phyloP scores from a whole-genome alignment of 2,113 vertebrate species.

The Regulus satrapa region DNA sequence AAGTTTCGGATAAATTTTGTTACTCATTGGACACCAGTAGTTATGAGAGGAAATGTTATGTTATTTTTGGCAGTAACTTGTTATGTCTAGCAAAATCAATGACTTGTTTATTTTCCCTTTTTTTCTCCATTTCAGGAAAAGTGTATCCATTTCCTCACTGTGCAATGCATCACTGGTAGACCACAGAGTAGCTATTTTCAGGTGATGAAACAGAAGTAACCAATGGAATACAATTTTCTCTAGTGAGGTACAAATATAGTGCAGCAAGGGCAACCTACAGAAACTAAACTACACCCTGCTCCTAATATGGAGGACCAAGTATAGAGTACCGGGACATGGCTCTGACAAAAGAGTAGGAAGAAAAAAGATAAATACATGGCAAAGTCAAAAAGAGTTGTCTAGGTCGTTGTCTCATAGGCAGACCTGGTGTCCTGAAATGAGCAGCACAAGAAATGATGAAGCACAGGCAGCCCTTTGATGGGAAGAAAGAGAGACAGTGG shows the following conservation, averaged over 20 bases:
- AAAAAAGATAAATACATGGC: neutral
- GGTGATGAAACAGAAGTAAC: neutral
- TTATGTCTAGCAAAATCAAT: neutral
- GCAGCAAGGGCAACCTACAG: neutral
- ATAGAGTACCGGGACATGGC: neutral
- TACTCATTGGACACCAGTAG: neutral
- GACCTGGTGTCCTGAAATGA: neutral
- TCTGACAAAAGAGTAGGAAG: neutral
- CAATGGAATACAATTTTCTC: neutral
- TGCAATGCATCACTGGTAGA: neutral
- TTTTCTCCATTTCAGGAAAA: neutral
- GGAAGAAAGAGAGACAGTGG: neutral
- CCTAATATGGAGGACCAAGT: rapidly evolving
- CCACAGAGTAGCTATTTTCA: neutral
- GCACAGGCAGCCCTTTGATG: neutral
- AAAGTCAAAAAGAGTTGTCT: neutral
- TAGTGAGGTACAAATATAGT: neutral
- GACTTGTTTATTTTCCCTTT: neutral
- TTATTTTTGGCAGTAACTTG: neutral
- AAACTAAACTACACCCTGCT: neutral
- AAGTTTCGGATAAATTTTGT: neutral
- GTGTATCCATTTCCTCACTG: neutral
- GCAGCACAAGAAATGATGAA: neutral
- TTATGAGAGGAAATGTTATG: neutral
- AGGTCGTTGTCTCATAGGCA: neutral